Conservation (phyloP, 2,888 invertebrate species). For the Geophilus truncorum region DNA sequence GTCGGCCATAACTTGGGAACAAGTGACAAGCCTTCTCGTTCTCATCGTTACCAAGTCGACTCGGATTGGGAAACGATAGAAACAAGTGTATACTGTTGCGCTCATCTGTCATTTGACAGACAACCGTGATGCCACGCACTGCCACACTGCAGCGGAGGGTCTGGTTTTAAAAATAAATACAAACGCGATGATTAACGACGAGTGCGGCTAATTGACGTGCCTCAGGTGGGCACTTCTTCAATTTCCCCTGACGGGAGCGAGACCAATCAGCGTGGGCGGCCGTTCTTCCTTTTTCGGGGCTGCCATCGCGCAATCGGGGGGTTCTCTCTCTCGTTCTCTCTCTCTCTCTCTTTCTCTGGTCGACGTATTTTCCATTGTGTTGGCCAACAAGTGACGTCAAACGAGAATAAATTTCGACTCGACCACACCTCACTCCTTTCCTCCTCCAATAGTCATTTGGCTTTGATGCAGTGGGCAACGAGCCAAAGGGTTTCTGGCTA, state of each 20-base stretch:
- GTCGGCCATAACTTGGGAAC: background rate
- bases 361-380: background rate
- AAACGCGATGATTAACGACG: background rate
- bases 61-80: slow-evolving; percentile 14
- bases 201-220: background rate
- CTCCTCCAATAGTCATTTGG: slow-evolving; percentile 15
- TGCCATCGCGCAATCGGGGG: no score
- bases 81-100: background rate
- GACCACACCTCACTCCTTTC: slow-evolving; percentile 20
- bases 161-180: background rate
- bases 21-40: background rate
- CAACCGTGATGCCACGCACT: background rate
- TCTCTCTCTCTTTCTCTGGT: no score
- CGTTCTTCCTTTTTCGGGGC: background rate
- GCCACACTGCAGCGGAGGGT: background rate
- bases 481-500: slow-evolving; percentile 13
- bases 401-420: background rate
- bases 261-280: background rate
- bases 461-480: slow-evolving; percentile 2
- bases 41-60: background rate
- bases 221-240: background rate
- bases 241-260: no score
- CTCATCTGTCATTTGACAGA: background rate
- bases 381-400: slow-evolving; percentile 14
- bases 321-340: no score